Base-by-base conservation (phyloP, 2,888 invertebrate species). In the Eledone cirrhosa region DNA sequence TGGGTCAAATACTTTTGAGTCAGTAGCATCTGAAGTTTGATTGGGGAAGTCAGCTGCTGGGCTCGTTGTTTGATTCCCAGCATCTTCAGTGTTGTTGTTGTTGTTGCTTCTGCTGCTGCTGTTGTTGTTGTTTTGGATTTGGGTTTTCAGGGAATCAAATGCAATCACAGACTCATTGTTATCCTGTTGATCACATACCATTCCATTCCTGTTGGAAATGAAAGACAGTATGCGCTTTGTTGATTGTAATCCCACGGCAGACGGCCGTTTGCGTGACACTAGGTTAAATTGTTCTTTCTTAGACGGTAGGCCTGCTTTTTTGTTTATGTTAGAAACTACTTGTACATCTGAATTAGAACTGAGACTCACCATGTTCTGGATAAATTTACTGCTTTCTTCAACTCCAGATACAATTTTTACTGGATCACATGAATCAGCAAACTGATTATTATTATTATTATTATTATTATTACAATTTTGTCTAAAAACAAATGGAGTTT, bases 201-300 rank as follows among this genome's bases (percentile, higher is more conserved):
- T 76, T 4, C 76, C 76, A 48, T 76, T 76, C 19, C 29, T 76
- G 47, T 47, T 76, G 3, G 76, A 24, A 22, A 76, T 14, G 22
- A 47, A 76, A 27, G 76, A 76, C 27, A 76, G 1, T 4, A 76
- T 76, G 24, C 27, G 76, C 48, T 76, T 76, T 4, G 76, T 48
- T 27, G 76, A n/a, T 27, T 76, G 76, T 7, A 74, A 13, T 31
- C 74, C 47, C 29, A 29, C 48, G 16, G 41, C 76, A 29, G 72
- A 72, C 5, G 3, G 72, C 41, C 41, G 72, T 72, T 72, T 72
- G 41, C 22, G 67, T 13, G 31, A 72, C n/a, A 72, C 22, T 31
- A 41, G 31, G 19, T n/a, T 31, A 22, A 31, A 41, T n/a, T 11
- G 22, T 41, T 72, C 41, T 72, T 72, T 72, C 33, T 41, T 13